Percentiles rank a stretch among this genome's conserved stretches.
phyloP scores from a whole-genome alignment of 2,113 vertebrate species.

The Triplophysa rosa region DNA sequence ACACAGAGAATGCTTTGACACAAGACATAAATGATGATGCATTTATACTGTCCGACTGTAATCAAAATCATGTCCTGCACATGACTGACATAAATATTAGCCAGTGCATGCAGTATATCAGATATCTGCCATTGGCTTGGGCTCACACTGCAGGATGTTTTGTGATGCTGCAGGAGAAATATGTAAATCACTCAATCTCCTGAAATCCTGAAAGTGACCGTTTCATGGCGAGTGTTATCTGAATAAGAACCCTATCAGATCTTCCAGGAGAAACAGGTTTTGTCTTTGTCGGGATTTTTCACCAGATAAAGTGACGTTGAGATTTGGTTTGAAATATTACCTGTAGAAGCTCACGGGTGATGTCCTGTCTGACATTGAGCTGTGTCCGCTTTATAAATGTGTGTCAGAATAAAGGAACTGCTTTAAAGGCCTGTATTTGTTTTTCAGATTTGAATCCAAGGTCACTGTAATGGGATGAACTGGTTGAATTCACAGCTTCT shows the following conservation, averaged over 20 bases:
- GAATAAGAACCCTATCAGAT: not conserved
- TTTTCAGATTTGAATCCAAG: conserved; percentile 46
- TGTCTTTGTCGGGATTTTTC: not conserved
- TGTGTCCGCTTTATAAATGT: conserved; percentile 24
- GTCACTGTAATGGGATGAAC: conserved; percentile 38
- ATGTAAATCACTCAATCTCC: too few relatives aligned
- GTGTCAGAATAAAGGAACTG: conserved; percentile 36
- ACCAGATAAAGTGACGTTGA: not conserved
- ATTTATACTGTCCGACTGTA: too few relatives aligned
- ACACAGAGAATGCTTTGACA: too few relatives aligned
- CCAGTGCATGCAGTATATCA: too few relatives aligned
- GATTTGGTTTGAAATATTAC: conserved; percentile 35
- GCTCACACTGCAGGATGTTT: too few relatives aligned
- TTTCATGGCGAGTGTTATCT: not conserved
- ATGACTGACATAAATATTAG: too few relatives aligned
- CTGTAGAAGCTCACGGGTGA: not conserved
- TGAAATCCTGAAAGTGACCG: too few relatives aligned
- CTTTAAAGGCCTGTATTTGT: conserved; percentile 25
- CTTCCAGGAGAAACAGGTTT: not conserved
- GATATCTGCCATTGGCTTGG: too few relatives aligned
- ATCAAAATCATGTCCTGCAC: too few relatives aligned
- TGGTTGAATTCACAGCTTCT: conserved; percentile 12
- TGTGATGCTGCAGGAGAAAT: too few relatives aligned
- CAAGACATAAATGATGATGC: too few relatives aligned
- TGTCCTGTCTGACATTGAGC: conserved; percentile 37